These are phyloP conservation scores for Drosophila saltans DNA, from an alignment of 1,140 invertebrate species.

Conservation along the genomic window DNA sequence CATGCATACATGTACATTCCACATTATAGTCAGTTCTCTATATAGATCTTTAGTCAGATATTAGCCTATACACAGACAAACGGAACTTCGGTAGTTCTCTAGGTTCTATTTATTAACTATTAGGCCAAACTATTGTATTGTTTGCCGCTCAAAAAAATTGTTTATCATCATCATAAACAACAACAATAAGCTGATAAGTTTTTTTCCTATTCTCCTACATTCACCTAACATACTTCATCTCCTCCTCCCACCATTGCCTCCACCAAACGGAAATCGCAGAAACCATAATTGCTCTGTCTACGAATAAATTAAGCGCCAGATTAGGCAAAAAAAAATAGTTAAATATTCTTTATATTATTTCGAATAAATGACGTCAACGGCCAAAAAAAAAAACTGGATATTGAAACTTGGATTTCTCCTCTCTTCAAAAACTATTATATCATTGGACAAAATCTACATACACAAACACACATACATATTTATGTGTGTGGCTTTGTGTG, in stretches of 20 bases:
- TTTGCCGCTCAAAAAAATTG: too few relatives aligned
- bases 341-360: constrained; percentile 38
- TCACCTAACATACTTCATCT: not conserved
- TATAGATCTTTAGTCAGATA: too few relatives aligned
- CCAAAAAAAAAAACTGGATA: constrained; percentile 6
- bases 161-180: too few relatives aligned
- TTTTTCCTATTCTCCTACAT: too few relatives aligned
- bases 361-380: constrained; percentile 64
- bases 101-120: too few relatives aligned
- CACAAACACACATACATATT: not conserved
- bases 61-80: too few relatives aligned
- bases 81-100: too few relatives aligned
- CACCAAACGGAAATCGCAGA: constrained; percentile 5
- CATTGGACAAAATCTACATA: constrained; percentile 10
- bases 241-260: not conserved
- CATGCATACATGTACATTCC: too few relatives aligned
- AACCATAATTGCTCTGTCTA: constrained; percentile 44
- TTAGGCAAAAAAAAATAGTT: constrained; percentile 42
- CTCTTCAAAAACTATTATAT: constrained; percentile 23
- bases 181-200: too few relatives aligned
- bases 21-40: too few relatives aligned
- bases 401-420: constrained; percentile 52
- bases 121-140: too few relatives aligned
- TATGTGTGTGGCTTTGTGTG: not conserved
- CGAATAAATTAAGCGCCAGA: constrained; percentile 51